Percentiles rank a stretch among this genome's conserved stretches.
Conservation (phyloP, 2,113 vertebrate species). For the Brachyhypopomus occidentalis region DNA sequence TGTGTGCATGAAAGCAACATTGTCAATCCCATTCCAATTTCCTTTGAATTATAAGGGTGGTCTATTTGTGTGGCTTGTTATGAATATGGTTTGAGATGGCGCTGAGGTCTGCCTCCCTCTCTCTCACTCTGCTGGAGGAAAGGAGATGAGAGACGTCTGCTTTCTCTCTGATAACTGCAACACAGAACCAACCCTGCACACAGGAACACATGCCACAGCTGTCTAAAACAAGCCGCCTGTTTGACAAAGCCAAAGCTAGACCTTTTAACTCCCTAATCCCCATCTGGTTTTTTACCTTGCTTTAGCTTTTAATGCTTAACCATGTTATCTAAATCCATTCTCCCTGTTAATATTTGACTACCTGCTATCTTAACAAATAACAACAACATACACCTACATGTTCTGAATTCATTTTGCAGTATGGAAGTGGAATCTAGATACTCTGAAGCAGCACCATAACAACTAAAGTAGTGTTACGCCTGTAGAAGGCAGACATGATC, state of each 20-base stretch:
- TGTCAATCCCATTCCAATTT: constrained; percentile 25
- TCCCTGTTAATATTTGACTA: too few relatives aligned
- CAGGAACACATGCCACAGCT: constrained; percentile 3
- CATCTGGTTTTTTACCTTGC: too few relatives aligned
- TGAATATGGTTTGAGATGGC: constrained; percentile 7
- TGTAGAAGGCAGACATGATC: neutral
- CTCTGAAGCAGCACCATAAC: too few relatives aligned
- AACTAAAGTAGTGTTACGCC: too few relatives aligned
- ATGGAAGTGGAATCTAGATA: too few relatives aligned
- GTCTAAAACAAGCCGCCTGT: neutral
- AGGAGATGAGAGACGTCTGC: constrained; percentile 28
- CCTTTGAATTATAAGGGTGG: constrained; percentile 14
- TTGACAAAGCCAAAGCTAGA: too few relatives aligned
- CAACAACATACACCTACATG: too few relatives aligned
- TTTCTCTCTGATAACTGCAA: constrained; percentile 37
- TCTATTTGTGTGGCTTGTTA: constrained; percentile 23
- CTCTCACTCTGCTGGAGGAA: neutral
- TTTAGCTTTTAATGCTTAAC: too few relatives aligned
- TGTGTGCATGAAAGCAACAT: neutral
- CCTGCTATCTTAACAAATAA: too few relatives aligned
- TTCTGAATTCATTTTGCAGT: too few relatives aligned
- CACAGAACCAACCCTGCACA: neutral
- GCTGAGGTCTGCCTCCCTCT: constrained; percentile 2
- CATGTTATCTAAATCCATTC: too few relatives aligned
- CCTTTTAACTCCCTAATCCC: too few relatives aligned